phyloP scores from a whole-genome alignment of 2,888 invertebrate genomes.

The Drosophila pegasa region DNA sequence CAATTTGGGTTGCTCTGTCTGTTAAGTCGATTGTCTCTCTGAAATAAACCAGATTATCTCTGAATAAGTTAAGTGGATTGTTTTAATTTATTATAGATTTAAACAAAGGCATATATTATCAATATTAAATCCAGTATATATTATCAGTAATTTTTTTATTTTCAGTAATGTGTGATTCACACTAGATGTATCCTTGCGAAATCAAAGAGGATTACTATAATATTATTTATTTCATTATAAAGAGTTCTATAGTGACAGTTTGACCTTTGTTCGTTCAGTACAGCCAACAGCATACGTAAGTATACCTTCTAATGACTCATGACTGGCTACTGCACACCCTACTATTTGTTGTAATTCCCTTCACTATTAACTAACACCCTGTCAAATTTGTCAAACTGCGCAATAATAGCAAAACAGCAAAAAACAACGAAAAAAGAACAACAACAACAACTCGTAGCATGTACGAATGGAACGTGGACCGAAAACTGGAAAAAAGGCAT shows the following conservation, averaged over 20 bases:
- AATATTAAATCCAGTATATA: too few relatives aligned
- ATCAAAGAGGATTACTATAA: background rate
- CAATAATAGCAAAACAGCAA: slow-evolving; percentile 49
- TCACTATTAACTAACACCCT: slow-evolving; percentile 47
- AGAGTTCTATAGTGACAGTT: background rate
- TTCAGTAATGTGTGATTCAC: background rate
- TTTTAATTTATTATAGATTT: too few relatives aligned
- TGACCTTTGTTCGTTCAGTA: background rate
- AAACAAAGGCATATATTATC: too few relatives aligned
- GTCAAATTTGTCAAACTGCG: slow-evolving; percentile 80
- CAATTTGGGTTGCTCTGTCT: too few relatives aligned
- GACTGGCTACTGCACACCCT: slow-evolving; percentile 19
- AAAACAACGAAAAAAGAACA: slow-evolving; percentile 20
- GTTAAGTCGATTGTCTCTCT: too few relatives aligned
- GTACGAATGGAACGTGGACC: slow-evolving; percentile 24
- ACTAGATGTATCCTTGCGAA: too few relatives aligned
- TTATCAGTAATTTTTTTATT: too few relatives aligned
- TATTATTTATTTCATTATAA: background rate
- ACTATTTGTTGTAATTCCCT: slow-evolving; percentile 4
- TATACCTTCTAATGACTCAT: slow-evolving; percentile 5
- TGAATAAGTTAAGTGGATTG: too few relatives aligned
- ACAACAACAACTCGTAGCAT: slow-evolving; percentile 1
- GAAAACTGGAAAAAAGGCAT: slow-evolving; percentile 43
- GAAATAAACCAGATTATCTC: too few relatives aligned
- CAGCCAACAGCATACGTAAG: slow-evolving; percentile 3